Percentiles rank a stretch among this genome's conserved stretches.
Conservation (phyloP, 2,888 invertebrate genomes). For the Yponomeuta cagnagella region DNA sequence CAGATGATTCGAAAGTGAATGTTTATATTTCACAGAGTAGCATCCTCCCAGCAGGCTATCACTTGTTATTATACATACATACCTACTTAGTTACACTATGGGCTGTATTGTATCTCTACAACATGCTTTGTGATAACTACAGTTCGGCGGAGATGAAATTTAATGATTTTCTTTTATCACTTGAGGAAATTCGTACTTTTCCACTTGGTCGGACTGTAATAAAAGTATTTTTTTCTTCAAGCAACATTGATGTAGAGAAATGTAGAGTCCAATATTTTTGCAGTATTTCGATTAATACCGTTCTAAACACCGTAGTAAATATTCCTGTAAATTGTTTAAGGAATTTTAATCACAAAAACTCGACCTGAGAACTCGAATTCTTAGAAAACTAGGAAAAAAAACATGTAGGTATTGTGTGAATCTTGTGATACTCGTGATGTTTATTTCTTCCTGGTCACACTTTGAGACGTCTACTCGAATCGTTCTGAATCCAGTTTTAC, state of each 20-base stretch:
- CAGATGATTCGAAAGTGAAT: constrained; percentile 45
- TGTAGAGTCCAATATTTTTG: constrained; percentile 14
- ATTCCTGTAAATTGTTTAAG: too few species aligned
- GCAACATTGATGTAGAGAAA: constrained; percentile 12
- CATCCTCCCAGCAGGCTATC: constrained; percentile 64
- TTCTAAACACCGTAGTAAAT: too few species aligned
- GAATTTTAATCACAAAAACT: too few species aligned
- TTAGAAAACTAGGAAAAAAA: too few species aligned
- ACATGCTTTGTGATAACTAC: constrained; percentile 46
- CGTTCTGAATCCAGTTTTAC: too few species aligned
- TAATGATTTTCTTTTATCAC: neutral
- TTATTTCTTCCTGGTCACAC: too few species aligned
- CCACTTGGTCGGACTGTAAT: constrained; percentile 10
- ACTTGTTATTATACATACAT: constrained; percentile 53
- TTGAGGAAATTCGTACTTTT: constrained; percentile 4
- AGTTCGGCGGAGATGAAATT: constrained; percentile 28
- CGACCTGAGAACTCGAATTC: too few species aligned
- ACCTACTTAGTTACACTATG: constrained; percentile 23
- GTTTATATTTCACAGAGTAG: constrained; percentile 54
- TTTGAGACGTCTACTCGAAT: too few species aligned
- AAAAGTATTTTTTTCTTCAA: constrained; percentile 15
- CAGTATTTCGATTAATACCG: neutral
- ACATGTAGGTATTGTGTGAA: too few species aligned
- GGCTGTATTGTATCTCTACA: constrained; percentile 6
- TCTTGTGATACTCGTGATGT: too few species aligned